A percentile compares a stretch with the other conserved stretches of the same genome.
Conservation (phyloP, 2,113 vertebrate genomes). For the Sapayoa aenigma region DNA sequence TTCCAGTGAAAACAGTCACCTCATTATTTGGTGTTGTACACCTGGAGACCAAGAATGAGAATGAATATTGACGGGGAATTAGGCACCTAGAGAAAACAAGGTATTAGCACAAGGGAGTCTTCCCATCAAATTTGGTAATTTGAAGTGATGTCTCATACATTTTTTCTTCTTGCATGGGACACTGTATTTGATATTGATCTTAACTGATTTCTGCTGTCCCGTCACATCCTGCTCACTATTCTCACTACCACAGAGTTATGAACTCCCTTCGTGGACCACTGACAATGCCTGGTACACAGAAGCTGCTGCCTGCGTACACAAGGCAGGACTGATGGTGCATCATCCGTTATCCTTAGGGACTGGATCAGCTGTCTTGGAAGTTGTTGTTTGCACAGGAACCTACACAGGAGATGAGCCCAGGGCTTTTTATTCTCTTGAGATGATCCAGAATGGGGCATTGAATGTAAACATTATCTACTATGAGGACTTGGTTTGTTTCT, state of each 20-base stretch:
- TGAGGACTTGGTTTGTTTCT: neutral
- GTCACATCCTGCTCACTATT: neutral
- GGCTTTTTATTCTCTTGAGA: neutral
- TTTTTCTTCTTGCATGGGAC: neutral
- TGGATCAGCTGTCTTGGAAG: neutral
- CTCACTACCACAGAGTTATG: rapidly evolving
- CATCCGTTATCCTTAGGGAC: neutral
- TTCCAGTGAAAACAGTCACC: neutral
- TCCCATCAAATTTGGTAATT: neutral
- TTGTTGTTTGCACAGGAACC: neutral
- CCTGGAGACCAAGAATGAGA: neutral
- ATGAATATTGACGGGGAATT: neutral
- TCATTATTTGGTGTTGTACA: neutral
- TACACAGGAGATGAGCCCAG: neutral
- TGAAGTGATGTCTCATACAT: neutral
- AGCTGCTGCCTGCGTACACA: neutral
- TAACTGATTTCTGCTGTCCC: neutral
- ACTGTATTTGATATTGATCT: neutral
- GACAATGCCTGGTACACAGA: neutral
- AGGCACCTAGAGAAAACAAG: neutral
- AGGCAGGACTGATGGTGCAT: rapidly evolving
- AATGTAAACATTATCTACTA: neutral
- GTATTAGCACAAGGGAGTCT: neutral
- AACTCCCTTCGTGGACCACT: neutral
- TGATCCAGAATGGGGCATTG: neutral